Evolutionary conservation across 2,888 invertebrate species (phyloP), one percentile per base, ranked within the genome.

Genomic region (Lasioglossum zephyrum): DNA sequence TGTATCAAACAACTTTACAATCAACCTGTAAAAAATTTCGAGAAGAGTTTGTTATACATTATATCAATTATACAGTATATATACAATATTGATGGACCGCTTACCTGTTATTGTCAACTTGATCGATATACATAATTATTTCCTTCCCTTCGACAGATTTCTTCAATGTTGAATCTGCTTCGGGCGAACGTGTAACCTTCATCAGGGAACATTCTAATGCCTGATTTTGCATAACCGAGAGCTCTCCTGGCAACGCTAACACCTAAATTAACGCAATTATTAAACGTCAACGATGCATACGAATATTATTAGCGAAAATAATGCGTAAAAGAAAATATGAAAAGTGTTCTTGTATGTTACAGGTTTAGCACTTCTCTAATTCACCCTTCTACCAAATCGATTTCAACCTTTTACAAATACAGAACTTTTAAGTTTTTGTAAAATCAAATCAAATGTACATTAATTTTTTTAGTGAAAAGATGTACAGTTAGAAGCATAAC

Each of bases 1-100:
- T 73, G 60, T 57, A 79, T 97, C 96, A 92, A 97, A 97, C 4
- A 98, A 95, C 4, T 97, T 96, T 80, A 97, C 96, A 80, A 97
- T 95, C 87, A 98, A 95, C 85, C 98, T 98, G 94, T 2, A 96
- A 88, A 57, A 87, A 77, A 18, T 2, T 60, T n/a, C 72, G 18
- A 8, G 83, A 85, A 82, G 3, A 88, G 36, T 36, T 36, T 36
- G 2, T 36, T 36, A 36, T 36, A 36, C 31, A 31, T 31, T 31
- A 31, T 31, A 31, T 31, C 31, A 31, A 31, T 31, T 31, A 31
- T 31, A 31, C 31, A 31, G 1, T 31, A 36, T 36, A 36, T 36
- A 36, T 36, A 36, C 36, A 36, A 31, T 31, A 36, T 36, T 36
- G 36, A 36, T 36, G 36, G 26, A 31, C 44, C 36, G 47, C 66